Base-by-base conservation (phyloP, 2,113 vertebrate species). In the Chlamydotis undulata region DNA sequence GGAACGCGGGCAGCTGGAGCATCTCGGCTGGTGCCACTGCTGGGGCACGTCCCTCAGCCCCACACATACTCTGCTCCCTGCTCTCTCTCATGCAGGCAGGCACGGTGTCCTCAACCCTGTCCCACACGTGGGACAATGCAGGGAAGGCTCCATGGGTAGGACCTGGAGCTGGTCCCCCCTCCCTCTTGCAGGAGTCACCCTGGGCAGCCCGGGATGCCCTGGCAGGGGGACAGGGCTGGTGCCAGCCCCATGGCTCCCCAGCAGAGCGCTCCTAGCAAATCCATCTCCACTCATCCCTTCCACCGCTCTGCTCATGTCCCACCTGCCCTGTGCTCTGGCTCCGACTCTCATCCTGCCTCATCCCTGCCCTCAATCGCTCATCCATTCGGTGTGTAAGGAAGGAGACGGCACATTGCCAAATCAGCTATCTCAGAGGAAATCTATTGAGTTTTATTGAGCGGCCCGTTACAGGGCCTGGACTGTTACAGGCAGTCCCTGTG, bases 361-460 rank as follows among this genome's bases (percentile, higher is more conserved):
- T 56, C 79, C 88, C 75, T 83, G 73, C 77, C 74, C 78, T 84
- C 45, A 41, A 39, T 55, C 13, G 3, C 43, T 89, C 71, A 29
- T 60, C 87, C 74, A 47, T 39, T 90, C 69, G 13, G 56, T 0
- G 5, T 39, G 56, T n/a, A 88, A 92, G 87, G 93, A 96, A 95
- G 89, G 81, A 96, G 83, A 93, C 22, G 16, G 94, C 75, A 73
- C 75, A 14, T 83, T 69, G 74, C 89, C 93, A 64, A 17, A 87
- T 68, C 37, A 91, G 83, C 92, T 83, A 74, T 56, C 89, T 83
- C 59, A 69, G 75, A 94, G 81, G 80, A 80, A 87, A 93, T 88
- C 73, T 79, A 93, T 6, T 0, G 1, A 63, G 87, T 70, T 96
- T 94, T 89, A 96, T 93, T 93, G 89, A 92, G 92, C 31, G 49